Conservation (phyloP, 1,140 invertebrate genomes). For the Drosophila auraria region DNA sequence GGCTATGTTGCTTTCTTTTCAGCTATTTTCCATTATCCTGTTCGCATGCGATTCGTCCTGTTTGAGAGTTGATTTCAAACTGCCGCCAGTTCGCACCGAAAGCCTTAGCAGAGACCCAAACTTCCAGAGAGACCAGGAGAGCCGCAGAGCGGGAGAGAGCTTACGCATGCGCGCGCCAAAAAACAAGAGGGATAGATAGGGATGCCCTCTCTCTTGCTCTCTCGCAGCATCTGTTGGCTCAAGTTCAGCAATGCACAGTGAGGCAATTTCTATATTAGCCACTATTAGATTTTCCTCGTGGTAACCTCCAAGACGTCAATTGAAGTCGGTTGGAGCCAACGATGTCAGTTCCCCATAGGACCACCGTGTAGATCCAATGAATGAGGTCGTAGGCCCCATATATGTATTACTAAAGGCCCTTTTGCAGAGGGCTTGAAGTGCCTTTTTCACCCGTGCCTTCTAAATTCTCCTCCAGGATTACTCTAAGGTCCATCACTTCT, state of each 20-base stretch:
- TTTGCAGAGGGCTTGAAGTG: no score
- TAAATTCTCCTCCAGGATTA: no score
- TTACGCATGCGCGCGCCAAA: slow-evolving; percentile 76
- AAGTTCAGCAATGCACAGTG: slow-evolving; percentile 45
- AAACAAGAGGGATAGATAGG: slow-evolving; percentile 38
- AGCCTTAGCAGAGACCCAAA: slow-evolving; percentile 48
- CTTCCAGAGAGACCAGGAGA: slow-evolving; percentile 53
- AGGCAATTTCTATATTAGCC: not conserved
- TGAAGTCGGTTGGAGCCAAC: no score
- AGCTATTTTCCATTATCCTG: slow-evolving; percentile 36
- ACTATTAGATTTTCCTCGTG: no score
- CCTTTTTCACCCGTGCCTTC: no score
- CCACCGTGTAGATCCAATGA: no score
- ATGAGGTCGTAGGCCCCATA: no score
- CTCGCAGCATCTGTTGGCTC: slow-evolving; percentile 53
- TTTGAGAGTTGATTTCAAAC: slow-evolving; percentile 63
- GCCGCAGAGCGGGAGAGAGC: slow-evolving; percentile 42
- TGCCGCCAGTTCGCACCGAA: slow-evolving; percentile 41
- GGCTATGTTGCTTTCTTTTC: slow-evolving; percentile 11
- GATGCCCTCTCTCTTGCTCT: slow-evolving; percentile 19
- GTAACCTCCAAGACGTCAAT: no score
- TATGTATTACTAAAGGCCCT: no score
- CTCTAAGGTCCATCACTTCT: no score
- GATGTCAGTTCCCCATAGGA: no score
- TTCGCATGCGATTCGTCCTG: slow-evolving; percentile 59